Evolutionary conservation across 2,888 invertebrate genomes (phyloP).

Genomic region (Epistrophella euchroma): DNA sequence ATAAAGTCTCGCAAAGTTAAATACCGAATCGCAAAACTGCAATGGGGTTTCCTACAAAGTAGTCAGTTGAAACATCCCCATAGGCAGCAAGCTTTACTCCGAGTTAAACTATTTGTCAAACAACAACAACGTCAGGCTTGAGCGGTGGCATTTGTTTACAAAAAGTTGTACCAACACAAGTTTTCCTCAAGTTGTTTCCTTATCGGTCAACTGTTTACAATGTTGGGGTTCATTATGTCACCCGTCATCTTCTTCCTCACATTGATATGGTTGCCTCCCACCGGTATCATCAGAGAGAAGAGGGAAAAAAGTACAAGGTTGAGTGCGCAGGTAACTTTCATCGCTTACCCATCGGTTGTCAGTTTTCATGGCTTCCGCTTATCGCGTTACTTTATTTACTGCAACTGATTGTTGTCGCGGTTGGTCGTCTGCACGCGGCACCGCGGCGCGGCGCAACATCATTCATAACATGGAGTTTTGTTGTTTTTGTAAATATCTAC

Average conservation of each 20-base stretch:
- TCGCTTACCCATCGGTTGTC: slow-evolving; percentile 65
- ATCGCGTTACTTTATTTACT: slow-evolving; percentile 66
- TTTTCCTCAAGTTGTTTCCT: slow-evolving; percentile 35
- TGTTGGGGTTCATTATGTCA: slow-evolving; percentile 56
- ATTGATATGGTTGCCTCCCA: slow-evolving; percentile 21
- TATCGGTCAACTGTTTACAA: slow-evolving; percentile 63
- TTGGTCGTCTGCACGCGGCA: slow-evolving; percentile 54
- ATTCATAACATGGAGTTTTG: slow-evolving; percentile 13
- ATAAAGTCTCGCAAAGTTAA: slow-evolving; percentile 26
- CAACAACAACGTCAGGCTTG: slow-evolving; percentile 34
- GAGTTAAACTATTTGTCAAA: slow-evolving; percentile 51
- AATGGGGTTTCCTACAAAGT: slow-evolving; percentile 30
- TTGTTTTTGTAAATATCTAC: slow-evolving; percentile 8
- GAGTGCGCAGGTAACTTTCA: slow-evolving; percentile 72
- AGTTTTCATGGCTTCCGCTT: slow-evolving; percentile 69
- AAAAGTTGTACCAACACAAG: slow-evolving; percentile 48
- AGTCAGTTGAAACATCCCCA: slow-evolving; percentile 32
- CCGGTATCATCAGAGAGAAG: slow-evolving; percentile 1
- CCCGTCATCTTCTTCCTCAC: slow-evolving; percentile 12
- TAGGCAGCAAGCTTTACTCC: slow-evolving; percentile 34
- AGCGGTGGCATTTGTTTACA: slow-evolving; percentile 30
- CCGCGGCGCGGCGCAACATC: slow-evolving; percentile 9
- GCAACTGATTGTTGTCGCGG: slow-evolving; percentile 67
- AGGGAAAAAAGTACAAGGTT: slow-evolving; percentile 61
- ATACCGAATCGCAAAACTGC: slow-evolving; percentile 45